Conservation (phyloP, 2,888 invertebrate genomes). For the Leistus spinibarbis region DNA sequence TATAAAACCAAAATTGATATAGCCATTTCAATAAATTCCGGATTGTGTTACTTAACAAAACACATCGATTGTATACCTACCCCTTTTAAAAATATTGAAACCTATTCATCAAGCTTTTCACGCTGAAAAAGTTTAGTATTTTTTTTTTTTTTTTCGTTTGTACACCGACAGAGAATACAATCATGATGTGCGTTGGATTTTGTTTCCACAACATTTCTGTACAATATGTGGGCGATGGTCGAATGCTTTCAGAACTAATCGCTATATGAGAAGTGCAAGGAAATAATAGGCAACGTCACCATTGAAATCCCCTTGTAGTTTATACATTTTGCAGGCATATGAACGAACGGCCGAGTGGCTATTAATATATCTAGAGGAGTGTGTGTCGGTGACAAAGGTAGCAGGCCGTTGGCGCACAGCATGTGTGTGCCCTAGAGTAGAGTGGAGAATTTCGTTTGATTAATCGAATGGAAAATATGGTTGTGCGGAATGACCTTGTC, state of each 20-base stretch:
- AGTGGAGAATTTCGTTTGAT: constrained; percentile 22
- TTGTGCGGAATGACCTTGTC: constrained; percentile 6
- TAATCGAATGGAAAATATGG: constrained; percentile 39
- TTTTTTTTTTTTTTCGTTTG: neutral
- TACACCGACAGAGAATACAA: neutral
- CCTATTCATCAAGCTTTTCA: neutral
- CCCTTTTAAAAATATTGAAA: neutral
- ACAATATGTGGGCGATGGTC: neutral
- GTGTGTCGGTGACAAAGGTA: constrained; percentile 28
- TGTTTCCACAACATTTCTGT: neutral
- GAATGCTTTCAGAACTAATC: neutral
- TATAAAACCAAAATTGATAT: too few species aligned
- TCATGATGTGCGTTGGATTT: neutral
- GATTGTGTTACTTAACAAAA: neutral
- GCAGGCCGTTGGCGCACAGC: neutral
- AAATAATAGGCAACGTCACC: neutral
- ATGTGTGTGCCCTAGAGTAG: neutral
- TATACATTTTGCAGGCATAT: neutral
- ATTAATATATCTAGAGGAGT: constrained; percentile 22
- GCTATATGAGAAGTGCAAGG: neutral
- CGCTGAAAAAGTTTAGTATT: neutral
- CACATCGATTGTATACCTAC: neutral
- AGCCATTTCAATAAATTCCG: too few species aligned
- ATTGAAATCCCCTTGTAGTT: too few species aligned
- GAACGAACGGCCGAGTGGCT: constrained; percentile 14